Evolutionary conservation across 2,797 vertebrate genomes (phyloP).

Genomic region (Saxicola maurus): DNA sequence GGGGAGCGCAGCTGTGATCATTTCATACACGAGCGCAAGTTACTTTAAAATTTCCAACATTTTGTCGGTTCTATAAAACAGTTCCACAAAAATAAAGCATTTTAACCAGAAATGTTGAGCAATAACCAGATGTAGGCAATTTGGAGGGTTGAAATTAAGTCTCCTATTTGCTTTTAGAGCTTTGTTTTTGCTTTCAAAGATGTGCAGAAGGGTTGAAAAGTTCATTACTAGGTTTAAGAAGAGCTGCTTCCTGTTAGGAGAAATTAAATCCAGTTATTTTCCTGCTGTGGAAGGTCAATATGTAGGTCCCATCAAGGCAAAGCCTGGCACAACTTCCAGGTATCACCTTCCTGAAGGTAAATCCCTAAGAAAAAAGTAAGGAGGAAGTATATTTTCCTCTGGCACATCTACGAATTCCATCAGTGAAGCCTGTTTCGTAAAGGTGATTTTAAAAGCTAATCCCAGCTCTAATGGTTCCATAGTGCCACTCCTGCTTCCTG

Average conservation of each 20-base stretch:
- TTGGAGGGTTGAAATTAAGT: slow-evolving; percentile 17
- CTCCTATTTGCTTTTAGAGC: slow-evolving; percentile 43
- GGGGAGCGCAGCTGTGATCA: slow-evolving; percentile 63
- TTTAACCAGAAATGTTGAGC: slow-evolving; percentile 62
- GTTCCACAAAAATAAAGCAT: slow-evolving; percentile 57
- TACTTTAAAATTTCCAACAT: slow-evolving; percentile 57
- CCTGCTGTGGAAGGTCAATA: not conserved
- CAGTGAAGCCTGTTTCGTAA: not conserved
- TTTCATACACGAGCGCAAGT: slow-evolving; percentile 47
- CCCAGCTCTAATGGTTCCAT: rapidly evolving
- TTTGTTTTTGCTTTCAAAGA: slow-evolving; percentile 37
- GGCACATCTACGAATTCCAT: not conserved
- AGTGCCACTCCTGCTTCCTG: not conserved
- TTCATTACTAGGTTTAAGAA: slow-evolving; percentile 26
- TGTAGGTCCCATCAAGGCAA: not conserved
- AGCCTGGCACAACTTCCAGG: not conserved
- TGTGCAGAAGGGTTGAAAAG: not conserved
- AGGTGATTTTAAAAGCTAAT: not conserved
- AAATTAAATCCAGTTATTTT: not conserved
- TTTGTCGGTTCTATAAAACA: slow-evolving; percentile 54
- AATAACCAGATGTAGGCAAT: slow-evolving; percentile 63
- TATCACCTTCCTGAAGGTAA: not conserved
- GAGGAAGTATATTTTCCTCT: not conserved
- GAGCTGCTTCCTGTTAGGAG: not conserved
- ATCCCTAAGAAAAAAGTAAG: not conserved